A percentile compares a stretch with the other conserved stretches of the same genome.
Evolutionary conservation across 2,797 vertebrate species (phyloP).

Genomic region (Octomys mimax): DNA sequence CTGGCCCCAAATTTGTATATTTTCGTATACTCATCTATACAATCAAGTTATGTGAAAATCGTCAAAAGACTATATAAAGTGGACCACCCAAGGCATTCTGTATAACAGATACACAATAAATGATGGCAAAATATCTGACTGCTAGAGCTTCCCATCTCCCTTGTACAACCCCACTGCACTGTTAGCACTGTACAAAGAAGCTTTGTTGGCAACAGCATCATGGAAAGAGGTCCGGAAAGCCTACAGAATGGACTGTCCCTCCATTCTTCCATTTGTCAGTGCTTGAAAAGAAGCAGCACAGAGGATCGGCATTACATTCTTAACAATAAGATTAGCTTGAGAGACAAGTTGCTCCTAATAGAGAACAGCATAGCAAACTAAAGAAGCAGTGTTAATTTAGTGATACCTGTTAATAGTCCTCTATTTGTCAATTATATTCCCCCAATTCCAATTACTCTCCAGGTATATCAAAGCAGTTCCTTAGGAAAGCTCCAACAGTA

Average conservation of each 20-base stretch:
- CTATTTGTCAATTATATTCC: conserved; percentile 49
- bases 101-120: neutral
- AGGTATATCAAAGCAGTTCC: conserved; percentile 33
- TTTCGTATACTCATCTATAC: neutral
- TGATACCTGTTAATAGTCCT: neutral
- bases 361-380: conserved; percentile 2
- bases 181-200: neutral
- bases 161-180: neutral
- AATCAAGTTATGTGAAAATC: neutral
- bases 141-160: neutral
- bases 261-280: neutral
- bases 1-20: neutral
- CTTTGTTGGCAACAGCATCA: neutral
- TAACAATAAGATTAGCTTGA: neutral
- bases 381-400: neutral
- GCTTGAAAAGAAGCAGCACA: neutral
- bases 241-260: neutral
- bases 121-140: neutral
- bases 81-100: neutral
- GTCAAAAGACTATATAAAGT: neutral
- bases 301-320: neutral
- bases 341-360: conserved; percentile 33
- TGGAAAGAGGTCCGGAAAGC: neutral
- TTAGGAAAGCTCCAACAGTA: conserved; percentile 60
- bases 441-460: neutral